phyloP scores from a whole-genome alignment of 1,140 invertebrate species.

The Aricia agestis region DNA sequence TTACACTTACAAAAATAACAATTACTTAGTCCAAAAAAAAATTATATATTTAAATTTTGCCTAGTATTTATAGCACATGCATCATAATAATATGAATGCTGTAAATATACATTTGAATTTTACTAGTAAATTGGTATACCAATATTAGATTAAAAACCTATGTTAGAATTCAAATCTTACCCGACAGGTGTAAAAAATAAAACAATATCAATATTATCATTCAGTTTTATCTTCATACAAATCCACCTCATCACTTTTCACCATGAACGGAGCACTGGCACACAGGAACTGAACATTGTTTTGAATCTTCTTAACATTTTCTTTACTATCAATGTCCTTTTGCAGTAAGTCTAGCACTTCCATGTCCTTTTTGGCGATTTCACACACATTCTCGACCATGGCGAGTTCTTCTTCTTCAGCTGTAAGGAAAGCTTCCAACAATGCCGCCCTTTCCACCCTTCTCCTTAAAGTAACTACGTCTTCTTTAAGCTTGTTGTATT shows the following conservation, averaged over 20 bases:
- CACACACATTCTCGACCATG: slow-evolving; percentile 54
- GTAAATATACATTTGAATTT: too few relatives aligned
- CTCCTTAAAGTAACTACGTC: slow-evolving; percentile 50
- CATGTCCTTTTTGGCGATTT: slow-evolving; percentile 63
- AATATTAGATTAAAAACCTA: too few relatives aligned
- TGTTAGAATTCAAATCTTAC: too few relatives aligned
- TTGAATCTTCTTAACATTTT: slow-evolving; percentile 43
- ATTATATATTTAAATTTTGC: too few relatives aligned
- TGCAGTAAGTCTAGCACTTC: slow-evolving; percentile 54
- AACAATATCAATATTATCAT: slow-evolving; percentile 7
- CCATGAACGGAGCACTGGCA: slow-evolving; percentile 51
- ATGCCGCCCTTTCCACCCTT: slow-evolving; percentile 53
- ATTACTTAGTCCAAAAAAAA: too few relatives aligned
- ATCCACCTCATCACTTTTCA: slow-evolving; percentile 30
- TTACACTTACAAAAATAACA: too few relatives aligned
- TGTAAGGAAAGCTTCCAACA: slow-evolving; percentile 61
- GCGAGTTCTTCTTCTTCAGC: slow-evolving; percentile 60
- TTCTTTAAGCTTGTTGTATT: slow-evolving; percentile 52
- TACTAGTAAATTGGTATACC: too few relatives aligned
- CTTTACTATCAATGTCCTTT: slow-evolving; percentile 42
- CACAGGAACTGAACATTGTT: slow-evolving; percentile 51
- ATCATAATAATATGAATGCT: too few relatives aligned
- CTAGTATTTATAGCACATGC: too few relatives aligned
- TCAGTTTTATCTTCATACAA: slow-evolving; percentile 29
- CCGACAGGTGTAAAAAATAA: background rate